Evolutionary conservation across 2,113 vertebrate species (phyloP).

Genomic region (Rhinichthys klamathensis): DNA sequence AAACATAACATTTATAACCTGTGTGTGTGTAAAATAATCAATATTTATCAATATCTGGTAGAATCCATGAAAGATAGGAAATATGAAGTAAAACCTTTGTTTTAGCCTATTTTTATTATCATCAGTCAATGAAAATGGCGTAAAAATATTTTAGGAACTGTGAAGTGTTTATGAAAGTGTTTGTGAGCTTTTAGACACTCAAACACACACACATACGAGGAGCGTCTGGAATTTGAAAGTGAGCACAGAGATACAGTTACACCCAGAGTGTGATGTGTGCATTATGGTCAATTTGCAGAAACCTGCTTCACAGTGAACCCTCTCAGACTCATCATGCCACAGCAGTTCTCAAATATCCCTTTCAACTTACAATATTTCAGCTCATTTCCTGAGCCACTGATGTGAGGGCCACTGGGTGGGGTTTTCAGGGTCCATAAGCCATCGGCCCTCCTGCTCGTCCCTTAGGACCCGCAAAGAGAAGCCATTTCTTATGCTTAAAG

Average conservation of each 20-base stretch:
- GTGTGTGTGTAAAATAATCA: not conserved
- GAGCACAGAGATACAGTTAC: slow-evolving; percentile 45
- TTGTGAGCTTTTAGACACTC: slow-evolving; percentile 23
- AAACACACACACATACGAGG: not conserved
- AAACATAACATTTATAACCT: no score
- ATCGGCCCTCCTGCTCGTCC: slow-evolving; percentile 58
- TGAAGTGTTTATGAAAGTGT: slow-evolving; percentile 18
- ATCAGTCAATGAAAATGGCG: not conserved
- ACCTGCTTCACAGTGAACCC: slow-evolving; percentile 51
- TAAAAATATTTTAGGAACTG: slow-evolving; percentile 7
- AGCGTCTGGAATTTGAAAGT: slow-evolving; percentile 50
- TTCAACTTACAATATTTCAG: slow-evolving; percentile 57
- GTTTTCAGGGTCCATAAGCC: slow-evolving; percentile 70
- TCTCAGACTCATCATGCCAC: slow-evolving; percentile 49
- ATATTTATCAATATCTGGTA: not conserved
- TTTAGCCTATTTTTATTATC: not conserved
- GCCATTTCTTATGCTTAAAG: slow-evolving; percentile 71
- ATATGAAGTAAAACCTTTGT: not conserved
- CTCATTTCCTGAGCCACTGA: slow-evolving; percentile 24
- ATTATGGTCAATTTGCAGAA: slow-evolving; percentile 60
- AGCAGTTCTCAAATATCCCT: slow-evolving; percentile 56
- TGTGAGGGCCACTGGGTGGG: slow-evolving; percentile 48
- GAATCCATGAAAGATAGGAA: not conserved
- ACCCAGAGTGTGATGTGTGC: slow-evolving; percentile 39
- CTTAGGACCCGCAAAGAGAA: slow-evolving; percentile 56